phyloP scores from a whole-genome alignment of 2,113 vertebrate genomes.

The Progne subis region DNA sequence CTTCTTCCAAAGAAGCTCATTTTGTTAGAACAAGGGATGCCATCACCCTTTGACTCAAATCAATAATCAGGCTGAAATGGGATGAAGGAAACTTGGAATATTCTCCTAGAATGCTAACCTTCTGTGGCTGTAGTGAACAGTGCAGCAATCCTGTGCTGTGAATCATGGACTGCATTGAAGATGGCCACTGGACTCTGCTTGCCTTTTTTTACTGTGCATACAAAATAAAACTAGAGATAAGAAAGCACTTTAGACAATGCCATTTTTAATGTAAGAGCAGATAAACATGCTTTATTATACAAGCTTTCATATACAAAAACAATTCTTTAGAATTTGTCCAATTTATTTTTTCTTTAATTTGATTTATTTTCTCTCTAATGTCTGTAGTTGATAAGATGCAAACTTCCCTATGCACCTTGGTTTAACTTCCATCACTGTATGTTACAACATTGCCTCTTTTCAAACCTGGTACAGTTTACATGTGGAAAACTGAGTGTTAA shows the following conservation, averaged over 20 bases:
- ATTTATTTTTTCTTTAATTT: background rate
- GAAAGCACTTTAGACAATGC: background rate
- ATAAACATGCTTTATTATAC: background rate
- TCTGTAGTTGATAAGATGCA: background rate
- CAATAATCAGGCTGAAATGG: background rate
- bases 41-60: background rate
- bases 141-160: background rate
- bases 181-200: background rate
- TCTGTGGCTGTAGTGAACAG: background rate
- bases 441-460: background rate
- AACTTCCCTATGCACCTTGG: background rate
- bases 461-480: background rate
- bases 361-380: background rate
- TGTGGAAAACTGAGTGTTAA: background rate
- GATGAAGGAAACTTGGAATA: background rate
- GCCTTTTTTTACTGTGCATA: background rate
- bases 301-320: background rate
- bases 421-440: background rate
- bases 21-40: background rate
- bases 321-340: background rate
- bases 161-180: background rate
- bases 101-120: background rate
- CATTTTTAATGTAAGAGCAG: background rate
- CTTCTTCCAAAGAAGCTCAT: background rate
- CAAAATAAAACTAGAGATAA: background rate